A percentile compares a stretch with the other conserved stretches of the same genome.
Evolutionary conservation across 1,140 invertebrate species (phyloP).

Genomic region (Amphibalanus amphitrite): DNA sequence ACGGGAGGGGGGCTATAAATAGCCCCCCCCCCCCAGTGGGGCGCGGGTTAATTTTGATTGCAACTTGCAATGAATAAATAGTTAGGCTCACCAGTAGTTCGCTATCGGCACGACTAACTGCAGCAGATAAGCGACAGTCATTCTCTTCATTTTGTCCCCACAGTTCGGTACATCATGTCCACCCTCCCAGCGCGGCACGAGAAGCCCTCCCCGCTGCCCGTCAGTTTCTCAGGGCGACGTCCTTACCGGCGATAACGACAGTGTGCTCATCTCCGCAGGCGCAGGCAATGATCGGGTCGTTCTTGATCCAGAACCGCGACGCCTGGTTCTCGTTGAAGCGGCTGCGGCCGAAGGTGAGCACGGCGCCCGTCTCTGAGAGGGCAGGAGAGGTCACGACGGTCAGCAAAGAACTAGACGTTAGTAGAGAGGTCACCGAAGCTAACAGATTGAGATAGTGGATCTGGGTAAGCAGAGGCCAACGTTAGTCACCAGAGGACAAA

Average conservation of each 20-base stretch:
- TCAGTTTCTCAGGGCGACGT: not conserved
- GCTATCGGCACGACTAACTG: no score
- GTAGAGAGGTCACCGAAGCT: no score
- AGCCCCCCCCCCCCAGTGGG: no score
- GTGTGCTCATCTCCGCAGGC: constrained; percentile 60
- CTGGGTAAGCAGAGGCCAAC: no score
- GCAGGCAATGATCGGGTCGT: constrained; percentile 46
- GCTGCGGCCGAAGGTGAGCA: constrained; percentile 59
- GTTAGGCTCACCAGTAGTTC: no score
- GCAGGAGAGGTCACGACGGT: no score
- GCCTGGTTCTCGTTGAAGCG: constrained; percentile 56
- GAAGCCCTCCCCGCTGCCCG: not conserved
- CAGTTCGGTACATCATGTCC: not conserved
- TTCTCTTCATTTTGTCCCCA: constrained; percentile 3
- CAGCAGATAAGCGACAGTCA: constrained; percentile 14
- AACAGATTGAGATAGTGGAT: no score
- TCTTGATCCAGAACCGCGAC: constrained; percentile 61
- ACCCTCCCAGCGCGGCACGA: not conserved
- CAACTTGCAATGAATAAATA: no score
- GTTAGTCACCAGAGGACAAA: no score
- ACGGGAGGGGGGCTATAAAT: no score
- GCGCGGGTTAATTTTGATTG: no score
- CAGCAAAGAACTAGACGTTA: no score
- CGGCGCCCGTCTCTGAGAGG: constrained; percentile 46
- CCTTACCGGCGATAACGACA: constrained; percentile 50